Percentiles rank a stretch among this genome's conserved stretches.
phyloP scores from a whole-genome alignment of 2,113 vertebrate genomes.

The Pogonocichla stellata region DNA sequence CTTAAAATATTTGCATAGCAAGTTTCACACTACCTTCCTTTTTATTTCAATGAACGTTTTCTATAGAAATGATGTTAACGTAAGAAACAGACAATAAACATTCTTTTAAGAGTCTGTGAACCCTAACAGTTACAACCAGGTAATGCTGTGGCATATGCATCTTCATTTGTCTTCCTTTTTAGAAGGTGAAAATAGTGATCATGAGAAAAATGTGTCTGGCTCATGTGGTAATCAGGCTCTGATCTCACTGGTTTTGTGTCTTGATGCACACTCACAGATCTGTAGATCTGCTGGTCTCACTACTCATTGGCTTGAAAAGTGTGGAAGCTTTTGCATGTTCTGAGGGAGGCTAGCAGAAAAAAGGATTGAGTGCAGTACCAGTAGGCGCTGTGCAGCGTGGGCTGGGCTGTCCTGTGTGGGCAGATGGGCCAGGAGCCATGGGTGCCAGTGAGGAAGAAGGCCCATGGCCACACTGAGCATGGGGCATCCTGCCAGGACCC shows the following conservation, averaged over 20 bases:
- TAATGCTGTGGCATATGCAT: not conserved
- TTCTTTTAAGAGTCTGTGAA: not conserved
- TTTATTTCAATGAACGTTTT: not conserved
- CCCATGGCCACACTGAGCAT: rapidly evolving
- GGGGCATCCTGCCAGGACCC: not conserved
- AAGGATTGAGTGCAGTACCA: not conserved
- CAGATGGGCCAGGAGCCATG: rapidly evolving
- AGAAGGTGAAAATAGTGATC: not conserved
- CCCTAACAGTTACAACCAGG: not conserved
- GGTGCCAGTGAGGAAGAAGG: not conserved
- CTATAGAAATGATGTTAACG: not conserved
- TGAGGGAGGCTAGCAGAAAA: not conserved
- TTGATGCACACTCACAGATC: not conserved
- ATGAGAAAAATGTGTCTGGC: not conserved
- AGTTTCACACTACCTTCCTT: not conserved
- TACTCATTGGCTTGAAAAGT: not conserved
- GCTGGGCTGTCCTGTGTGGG: not conserved
- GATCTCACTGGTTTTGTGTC: not conserved
- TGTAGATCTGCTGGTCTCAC: not conserved
- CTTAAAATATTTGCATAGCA: not conserved
- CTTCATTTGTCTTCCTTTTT: not conserved
- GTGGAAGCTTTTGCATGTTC: not conserved
- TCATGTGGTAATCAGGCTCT: not conserved
- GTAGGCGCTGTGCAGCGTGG: not conserved
- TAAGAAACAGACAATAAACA: rapidly evolving